phyloP scores from a whole-genome alignment of 2,113 vertebrate species.

The Strix uralensis region DNA sequence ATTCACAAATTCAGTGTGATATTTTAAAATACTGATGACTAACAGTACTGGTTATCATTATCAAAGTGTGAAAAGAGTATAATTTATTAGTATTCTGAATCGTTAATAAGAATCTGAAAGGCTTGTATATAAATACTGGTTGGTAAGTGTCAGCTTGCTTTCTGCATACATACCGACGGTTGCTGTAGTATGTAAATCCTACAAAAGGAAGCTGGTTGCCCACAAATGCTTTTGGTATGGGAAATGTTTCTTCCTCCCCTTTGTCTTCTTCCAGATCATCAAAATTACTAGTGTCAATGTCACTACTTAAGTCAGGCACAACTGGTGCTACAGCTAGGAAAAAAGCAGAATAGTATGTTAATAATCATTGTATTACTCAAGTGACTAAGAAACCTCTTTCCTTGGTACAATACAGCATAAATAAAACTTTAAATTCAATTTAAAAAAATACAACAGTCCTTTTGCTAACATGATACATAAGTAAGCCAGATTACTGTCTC shows the following conservation, averaged over 20 bases:
- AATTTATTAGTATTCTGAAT: background rate
- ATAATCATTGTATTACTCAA: background rate
- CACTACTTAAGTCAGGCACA: conserved; percentile 96
- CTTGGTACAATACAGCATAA: background rate
- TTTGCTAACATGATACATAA: background rate
- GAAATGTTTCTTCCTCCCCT: conserved; percentile 97
- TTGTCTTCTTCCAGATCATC: conserved; percentile 98
- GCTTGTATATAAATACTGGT: background rate
- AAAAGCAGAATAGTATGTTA: background rate
- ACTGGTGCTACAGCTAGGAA: conserved; percentile 92
- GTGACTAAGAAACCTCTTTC: background rate
- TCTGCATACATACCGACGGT: conserved; percentile 83
- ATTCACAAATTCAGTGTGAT: background rate
- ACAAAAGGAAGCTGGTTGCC: conserved; percentile 98
- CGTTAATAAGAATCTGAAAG: background rate
- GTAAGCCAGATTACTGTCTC: background rate
- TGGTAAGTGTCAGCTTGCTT: background rate
- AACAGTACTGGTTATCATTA: background rate
- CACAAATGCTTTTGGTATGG: conserved; percentile 97
- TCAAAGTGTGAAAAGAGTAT: background rate
- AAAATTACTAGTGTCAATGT: conserved; percentile 99
- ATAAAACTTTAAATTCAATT: background rate
- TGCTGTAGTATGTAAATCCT: conserved; percentile 97
- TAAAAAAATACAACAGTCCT: background rate
- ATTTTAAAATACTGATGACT: background rate